phyloP scores from a whole-genome alignment of 2,888 invertebrate genomes.

The Osmoderma eremita region DNA sequence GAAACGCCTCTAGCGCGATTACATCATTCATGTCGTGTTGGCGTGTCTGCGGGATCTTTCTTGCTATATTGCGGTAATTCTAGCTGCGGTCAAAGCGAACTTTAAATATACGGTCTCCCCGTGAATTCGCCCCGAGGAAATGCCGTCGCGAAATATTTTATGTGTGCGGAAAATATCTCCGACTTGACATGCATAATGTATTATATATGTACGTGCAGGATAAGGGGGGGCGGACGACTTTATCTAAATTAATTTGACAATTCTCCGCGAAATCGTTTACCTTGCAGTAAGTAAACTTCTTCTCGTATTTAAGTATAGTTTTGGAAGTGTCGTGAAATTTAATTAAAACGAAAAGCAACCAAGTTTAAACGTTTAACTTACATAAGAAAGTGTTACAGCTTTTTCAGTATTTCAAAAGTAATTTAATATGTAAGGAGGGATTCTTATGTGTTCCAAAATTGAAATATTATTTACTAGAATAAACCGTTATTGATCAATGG shows the following conservation, averaged over 20 bases:
- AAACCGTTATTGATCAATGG: too few species aligned
- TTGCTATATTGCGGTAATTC: constrained; percentile 41
- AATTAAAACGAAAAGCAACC: constrained; percentile 3
- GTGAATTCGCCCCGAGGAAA: constrained; percentile 37
- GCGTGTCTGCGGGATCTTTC: constrained; percentile 39
- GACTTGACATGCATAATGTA: constrained; percentile 36
- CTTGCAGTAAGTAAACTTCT: constrained; percentile 12
- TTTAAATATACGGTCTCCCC: constrained; percentile 38
- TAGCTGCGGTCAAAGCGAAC: constrained; percentile 39
- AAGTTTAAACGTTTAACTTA: not conserved
- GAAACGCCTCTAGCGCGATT: constrained; percentile 27
- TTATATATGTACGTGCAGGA: constrained; percentile 7
- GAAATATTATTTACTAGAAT: too few species aligned
- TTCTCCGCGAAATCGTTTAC: constrained; percentile 25
- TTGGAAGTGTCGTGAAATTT: constrained; percentile 2
- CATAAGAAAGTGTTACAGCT: not conserved
- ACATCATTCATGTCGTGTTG: constrained; percentile 41
- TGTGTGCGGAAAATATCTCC: constrained; percentile 37
- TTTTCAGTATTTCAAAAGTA: not conserved
- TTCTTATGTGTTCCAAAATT: too few species aligned
- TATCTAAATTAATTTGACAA: constrained; percentile 37
- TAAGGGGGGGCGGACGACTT: constrained; percentile 19
- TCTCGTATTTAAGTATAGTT: not conserved
- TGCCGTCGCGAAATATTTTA: constrained; percentile 36
- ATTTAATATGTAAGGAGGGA: too few species aligned